Conservation (phyloP, 2,888 invertebrate genomes). For the Epirrita christyi region DNA sequence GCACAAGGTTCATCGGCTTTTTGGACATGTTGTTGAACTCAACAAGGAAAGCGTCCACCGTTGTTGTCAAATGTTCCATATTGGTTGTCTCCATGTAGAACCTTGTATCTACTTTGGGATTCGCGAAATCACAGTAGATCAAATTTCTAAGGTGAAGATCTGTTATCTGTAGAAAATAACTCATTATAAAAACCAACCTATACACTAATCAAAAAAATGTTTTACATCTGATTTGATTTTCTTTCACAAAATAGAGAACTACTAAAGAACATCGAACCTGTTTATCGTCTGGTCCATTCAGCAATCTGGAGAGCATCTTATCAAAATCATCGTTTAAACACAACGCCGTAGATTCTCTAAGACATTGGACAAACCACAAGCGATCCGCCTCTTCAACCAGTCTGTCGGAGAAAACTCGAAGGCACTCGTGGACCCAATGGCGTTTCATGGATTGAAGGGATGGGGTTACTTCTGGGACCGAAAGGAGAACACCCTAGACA, state of each 20-base stretch:
- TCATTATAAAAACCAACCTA: too few species aligned
- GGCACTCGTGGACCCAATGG: constrained; percentile 97
- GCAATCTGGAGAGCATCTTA: constrained; percentile 88
- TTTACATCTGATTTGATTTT: too few species aligned
- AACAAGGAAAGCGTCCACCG: constrained; percentile 94
- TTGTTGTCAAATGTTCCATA: constrained; percentile 90
- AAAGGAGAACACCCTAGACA: constrained; percentile 92
- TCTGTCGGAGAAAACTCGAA: constrained; percentile 96
- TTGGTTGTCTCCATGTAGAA: constrained; percentile 95
- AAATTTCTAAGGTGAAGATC: constrained; percentile 93
- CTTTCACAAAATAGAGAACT: too few species aligned
- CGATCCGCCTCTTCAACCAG: constrained; percentile 93
- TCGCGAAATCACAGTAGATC: constrained; percentile 97
- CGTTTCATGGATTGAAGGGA: constrained; percentile 94
- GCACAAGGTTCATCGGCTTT: constrained; percentile 97
- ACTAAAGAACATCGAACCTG: too few species aligned
- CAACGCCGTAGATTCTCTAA: constrained; percentile 85
- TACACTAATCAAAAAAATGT: too few species aligned
- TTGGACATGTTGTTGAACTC: constrained; percentile 98
- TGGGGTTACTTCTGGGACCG: constrained; percentile 96
- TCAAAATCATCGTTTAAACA: constrained; percentile 89
- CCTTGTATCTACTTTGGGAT: constrained; percentile 95
- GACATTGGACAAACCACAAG: constrained; percentile 90
- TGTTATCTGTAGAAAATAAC: constrained; percentile 81
- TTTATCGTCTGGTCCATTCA: constrained; percentile 51